phyloP scores from a whole-genome alignment of 1,140 invertebrate species.

The Tenebrio molitor region DNA sequence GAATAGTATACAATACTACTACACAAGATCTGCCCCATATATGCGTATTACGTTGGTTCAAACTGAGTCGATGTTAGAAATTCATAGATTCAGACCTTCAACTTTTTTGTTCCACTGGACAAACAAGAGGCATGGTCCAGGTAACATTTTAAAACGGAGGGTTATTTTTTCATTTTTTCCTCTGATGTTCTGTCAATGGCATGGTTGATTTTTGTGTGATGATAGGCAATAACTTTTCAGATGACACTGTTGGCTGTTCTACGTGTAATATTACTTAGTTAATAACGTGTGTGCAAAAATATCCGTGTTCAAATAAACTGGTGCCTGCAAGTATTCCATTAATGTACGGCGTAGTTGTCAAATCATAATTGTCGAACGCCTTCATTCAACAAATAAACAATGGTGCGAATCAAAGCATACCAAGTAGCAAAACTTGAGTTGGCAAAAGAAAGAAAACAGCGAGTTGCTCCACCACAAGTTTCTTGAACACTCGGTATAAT shows the following conservation, averaged over 20 bases:
- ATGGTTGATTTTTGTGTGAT: slow-evolving; percentile 24
- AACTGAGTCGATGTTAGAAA: slow-evolving; percentile 17
- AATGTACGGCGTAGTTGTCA: no score
- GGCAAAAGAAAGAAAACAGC: no score
- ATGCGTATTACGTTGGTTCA: slow-evolving; percentile 51
- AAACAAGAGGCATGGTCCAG: slow-evolving; percentile 55
- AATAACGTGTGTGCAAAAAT: no score
- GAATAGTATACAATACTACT: slow-evolving; percentile 54
- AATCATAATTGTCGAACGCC: no score
- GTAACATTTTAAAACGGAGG: slow-evolving; percentile 57
- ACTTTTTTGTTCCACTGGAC: slow-evolving; percentile 40
- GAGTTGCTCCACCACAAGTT: no score
- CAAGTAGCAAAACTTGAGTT: no score
- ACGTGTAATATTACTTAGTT: no score
- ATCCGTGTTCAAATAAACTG: no score
- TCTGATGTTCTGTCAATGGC: slow-evolving; percentile 36
- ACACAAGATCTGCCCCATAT: slow-evolving; percentile 47
- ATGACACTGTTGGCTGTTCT: background rate
- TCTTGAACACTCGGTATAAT: no score
- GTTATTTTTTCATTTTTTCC: slow-evolving; percentile 42
- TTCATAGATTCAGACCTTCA: slow-evolving; percentile 7
- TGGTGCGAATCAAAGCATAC: no score
- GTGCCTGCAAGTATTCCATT: no score
- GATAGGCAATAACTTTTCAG: background rate
- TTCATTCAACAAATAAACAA: no score